Percentiles rank a stretch among this genome's conserved stretches.
These are phyloP conservation scores for Papilio dardanus DNA, from an alignment of 1,140 invertebrate genomes.

Conservation along the genomic window DNA sequence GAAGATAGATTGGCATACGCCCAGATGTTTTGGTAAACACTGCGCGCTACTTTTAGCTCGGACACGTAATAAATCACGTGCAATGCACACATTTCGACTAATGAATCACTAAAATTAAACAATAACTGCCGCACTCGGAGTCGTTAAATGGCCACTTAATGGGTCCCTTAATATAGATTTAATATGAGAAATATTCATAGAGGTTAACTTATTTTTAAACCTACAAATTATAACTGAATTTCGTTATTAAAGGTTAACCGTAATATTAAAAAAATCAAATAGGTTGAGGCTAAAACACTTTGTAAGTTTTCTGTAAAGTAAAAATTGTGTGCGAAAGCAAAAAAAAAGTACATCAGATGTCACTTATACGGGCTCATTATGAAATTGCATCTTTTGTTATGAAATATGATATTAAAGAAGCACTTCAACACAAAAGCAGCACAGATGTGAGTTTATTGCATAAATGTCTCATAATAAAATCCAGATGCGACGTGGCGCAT, in stretches of 20 bases:
- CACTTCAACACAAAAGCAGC: background rate
- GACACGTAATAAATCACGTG: conserved; percentile 24
- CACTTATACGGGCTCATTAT: background rate
- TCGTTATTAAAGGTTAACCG: background rate
- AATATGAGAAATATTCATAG: background rate
- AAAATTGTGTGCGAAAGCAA: background rate
- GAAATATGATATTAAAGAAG: background rate
- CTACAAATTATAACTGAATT: no score
- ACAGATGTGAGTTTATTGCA: background rate
- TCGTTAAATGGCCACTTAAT: no score
- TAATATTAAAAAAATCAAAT: background rate
- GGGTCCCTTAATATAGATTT: no score
- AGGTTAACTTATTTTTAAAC: background rate
- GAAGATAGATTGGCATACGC: conserved; percentile 14
- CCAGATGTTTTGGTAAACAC: conserved; percentile 22
- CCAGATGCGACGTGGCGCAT: background rate
- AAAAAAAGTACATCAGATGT: background rate
- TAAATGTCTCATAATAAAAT: background rate
- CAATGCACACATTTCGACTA: background rate
- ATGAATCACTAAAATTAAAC: background rate
- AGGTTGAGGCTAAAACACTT: background rate
- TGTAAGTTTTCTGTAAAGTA: background rate
- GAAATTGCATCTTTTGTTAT: background rate
- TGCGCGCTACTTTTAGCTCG: background rate
- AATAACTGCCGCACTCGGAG: no score